phyloP scores from a whole-genome alignment of 2,113 vertebrate species.

The Psilopsiagon aymara region DNA sequence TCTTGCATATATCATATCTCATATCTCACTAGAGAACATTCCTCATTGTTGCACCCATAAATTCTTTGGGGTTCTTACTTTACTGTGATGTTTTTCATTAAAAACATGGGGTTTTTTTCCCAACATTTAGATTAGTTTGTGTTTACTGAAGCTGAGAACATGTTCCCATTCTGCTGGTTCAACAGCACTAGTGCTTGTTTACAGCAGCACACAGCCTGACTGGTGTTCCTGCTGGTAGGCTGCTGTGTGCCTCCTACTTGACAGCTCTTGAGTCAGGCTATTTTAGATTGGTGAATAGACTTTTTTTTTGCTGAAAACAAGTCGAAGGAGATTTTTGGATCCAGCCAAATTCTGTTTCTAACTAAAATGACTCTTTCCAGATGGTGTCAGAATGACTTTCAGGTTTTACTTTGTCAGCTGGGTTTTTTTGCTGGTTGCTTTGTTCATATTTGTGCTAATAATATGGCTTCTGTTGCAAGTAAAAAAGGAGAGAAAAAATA shows the following conservation, averaged over 20 bases:
- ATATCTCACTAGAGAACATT: not conserved
- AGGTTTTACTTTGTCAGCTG: not conserved
- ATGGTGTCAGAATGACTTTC: not conserved
- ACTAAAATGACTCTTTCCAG: not conserved
- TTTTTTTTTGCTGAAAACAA: not conserved
- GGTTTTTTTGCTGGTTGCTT: not conserved
- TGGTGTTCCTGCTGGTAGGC: not conserved
- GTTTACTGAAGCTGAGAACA: not conserved
- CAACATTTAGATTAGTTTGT: not conserved
- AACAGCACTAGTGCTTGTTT: not conserved
- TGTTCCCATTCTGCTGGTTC: not conserved
- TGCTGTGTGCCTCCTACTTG: not conserved
- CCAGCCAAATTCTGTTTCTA: not conserved
- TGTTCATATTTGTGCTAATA: not conserved
- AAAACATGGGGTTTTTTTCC: not conserved
- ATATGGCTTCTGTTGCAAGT: not conserved
- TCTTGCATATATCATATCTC: not conserved
- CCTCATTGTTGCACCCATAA: not conserved
- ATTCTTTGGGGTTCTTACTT: not conserved
- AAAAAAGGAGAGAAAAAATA: fast-evolving
- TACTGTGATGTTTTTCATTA: not conserved
- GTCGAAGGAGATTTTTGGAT: not conserved
- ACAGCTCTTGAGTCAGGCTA: not conserved
- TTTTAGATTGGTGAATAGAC: not conserved
- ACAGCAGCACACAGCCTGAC: not conserved